Percentiles rank a stretch among this genome's conserved stretches.
Conservation (phyloP, 2,797 vertebrate genomes). For the Toxotes lorentzi region DNA sequence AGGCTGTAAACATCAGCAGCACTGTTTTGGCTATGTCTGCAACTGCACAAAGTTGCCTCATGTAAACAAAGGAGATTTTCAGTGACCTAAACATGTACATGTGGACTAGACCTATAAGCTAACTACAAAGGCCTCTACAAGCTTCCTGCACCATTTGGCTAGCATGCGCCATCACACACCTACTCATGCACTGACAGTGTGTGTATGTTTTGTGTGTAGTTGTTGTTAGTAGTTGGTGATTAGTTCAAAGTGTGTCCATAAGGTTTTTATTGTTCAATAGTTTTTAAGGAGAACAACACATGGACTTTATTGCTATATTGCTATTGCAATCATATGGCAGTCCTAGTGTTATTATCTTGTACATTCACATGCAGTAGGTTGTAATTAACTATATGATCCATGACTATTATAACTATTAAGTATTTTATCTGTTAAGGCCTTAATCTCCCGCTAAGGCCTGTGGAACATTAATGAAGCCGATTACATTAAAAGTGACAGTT, state of each 20-base stretch:
- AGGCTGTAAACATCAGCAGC: too few species aligned
- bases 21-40: too few species aligned
- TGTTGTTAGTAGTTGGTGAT: neutral
- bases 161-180: constrained; percentile 6
- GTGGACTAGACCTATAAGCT: too few species aligned
- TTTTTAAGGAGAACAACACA: neutral
- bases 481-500: constrained; percentile 17
- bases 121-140: too few species aligned
- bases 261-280: neutral
- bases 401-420: constrained; percentile 16
- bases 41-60: too few species aligned
- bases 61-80: too few species aligned
- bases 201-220: neutral
- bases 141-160: too few species aligned
- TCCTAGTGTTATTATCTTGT: constrained; percentile 3
- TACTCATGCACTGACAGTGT: neutral
- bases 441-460: constrained; percentile 18
- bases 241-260: neutral
- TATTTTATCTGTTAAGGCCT: constrained; percentile 21
- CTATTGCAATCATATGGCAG: constrained; percentile 3
- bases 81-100: too few species aligned
- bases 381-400: constrained; percentile 40
- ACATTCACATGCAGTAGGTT: constrained; percentile 15
- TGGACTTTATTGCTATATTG: constrained; percentile 3
- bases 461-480: constrained; percentile 31